Percentiles rank a stretch among this genome's conserved stretches.
phyloP scores from a whole-genome alignment of 2,113 vertebrate species.

The Neotragus pygmaeus region DNA sequence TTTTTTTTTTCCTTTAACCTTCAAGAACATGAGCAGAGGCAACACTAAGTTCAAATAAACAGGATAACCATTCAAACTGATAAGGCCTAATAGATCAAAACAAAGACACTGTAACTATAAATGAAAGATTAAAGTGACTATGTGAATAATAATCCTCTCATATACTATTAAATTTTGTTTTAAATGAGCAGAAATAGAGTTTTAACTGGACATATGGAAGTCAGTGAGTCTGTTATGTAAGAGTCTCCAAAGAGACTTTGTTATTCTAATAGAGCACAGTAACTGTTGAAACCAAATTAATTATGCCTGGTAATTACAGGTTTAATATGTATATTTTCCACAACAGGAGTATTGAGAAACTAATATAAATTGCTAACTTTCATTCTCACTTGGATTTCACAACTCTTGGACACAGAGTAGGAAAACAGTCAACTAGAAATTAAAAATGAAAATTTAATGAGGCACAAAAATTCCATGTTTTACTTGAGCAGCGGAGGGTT shows the following conservation, averaged over 20 bases:
- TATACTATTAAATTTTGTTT: not conserved
- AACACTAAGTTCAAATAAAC: not conserved
- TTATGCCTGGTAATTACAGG: constrained; percentile 16
- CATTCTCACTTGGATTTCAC: constrained; percentile 5
- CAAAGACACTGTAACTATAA: not conserved
- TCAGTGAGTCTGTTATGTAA: not conserved
- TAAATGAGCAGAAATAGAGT: not conserved
- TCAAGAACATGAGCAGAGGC: not conserved
- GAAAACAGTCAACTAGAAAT: constrained; percentile 41
- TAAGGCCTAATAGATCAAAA: not conserved
- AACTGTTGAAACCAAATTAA: constrained; percentile 37
- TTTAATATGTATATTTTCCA: not conserved
- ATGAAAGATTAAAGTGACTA: not conserved
- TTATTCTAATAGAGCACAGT: not conserved
- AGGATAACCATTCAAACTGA: not conserved
- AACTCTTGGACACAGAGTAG: not conserved
- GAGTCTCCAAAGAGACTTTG: constrained; percentile 15
- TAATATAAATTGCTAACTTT: not conserved
- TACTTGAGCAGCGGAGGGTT: no score
- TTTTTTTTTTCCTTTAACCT: not conserved
- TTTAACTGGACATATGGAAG: not conserved
- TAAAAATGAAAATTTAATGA: constrained; percentile 40
- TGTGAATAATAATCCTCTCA: not conserved
- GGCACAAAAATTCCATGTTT: constrained; percentile 14
- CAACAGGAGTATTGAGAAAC: not conserved